Evolutionary conservation across 2,888 invertebrate genomes (phyloP), one percentile per base, ranked within the genome.

Genomic region (Heliconius charithonia): DNA sequence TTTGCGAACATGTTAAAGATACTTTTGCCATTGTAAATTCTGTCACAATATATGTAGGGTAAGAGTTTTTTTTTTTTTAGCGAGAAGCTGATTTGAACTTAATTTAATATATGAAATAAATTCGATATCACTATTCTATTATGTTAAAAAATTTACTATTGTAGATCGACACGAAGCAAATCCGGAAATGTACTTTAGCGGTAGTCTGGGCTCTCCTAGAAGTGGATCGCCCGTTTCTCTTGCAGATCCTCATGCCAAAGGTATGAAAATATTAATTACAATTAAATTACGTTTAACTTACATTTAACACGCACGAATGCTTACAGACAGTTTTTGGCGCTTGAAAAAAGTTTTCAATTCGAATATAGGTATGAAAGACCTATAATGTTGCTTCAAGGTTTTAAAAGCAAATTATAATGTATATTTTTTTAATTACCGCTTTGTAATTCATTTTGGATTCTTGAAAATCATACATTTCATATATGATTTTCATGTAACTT

Each of bases 171-270:
- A 93, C 81, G 95, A 95, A 83, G 94, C 94, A 0, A 93, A 93
- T 78, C 95, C 95, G 4, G 95, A 95, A 83, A 90, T 93, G 88
- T 95, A 95, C 85, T 95, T 87, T 87, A 95, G 90, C 63, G 95
- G 95, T 32, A 95, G 95, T 75, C 85, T 94, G 6, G 89, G 89
- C 2, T 93, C 95, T 1, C 95, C 94, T 0, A 86, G 93, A 10
- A 94, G 93, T 81, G 89, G 89, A 0, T 95, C 95, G 0, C 93
- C 89, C 0, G 88, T 92, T 0, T 94, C 94, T 0, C 85, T 93
- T 0, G 93, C 94, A 0, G 94, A 94, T 75, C 91, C 91, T 9
- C 85, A 88, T 0, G 89, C 88, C 6, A 94, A 94, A 91, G 94
- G 94, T 94, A 87, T 59, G 16, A 22, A 32, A 19, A n/a, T 32